Percentiles rank a stretch among this genome's conserved stretches.
Evolutionary conservation across 2,113 vertebrate species (phyloP).

Genomic region (Sterna hirundo): DNA sequence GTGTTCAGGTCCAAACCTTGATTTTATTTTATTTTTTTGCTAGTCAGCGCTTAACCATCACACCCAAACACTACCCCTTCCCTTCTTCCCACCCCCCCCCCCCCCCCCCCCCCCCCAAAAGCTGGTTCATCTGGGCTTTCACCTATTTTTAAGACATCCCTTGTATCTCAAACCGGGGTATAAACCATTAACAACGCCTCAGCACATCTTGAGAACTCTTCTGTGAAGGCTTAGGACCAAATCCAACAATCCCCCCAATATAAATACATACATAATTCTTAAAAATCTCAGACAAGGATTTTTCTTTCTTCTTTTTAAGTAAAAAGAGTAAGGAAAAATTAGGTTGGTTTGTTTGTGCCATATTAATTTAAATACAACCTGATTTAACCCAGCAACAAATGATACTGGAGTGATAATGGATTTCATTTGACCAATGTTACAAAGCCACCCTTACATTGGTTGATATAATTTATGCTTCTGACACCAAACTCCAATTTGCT

Average conservation of each 20-base stretch:
- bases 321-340: background rate
- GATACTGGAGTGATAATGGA: background rate
- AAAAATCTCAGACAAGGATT: background rate
- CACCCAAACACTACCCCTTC: background rate
- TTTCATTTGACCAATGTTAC: background rate
- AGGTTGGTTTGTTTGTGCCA: background rate
- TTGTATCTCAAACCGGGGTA: background rate
- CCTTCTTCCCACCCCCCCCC: background rate
- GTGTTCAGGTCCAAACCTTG: constrained; percentile 32
- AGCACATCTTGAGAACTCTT: background rate
- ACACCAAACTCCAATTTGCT: background rate
- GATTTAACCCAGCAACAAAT: background rate
- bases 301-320: constrained; percentile 5
- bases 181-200: constrained; percentile 17
- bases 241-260: background rate
- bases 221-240: background rate
- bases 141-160: constrained; percentile 42
- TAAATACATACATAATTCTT: background rate
- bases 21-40: background rate
- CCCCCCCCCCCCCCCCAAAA: background rate
- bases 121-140: background rate
- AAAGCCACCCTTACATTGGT: background rate
- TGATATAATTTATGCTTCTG: background rate
- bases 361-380: constrained; percentile 16
- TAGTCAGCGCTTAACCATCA: background rate